These are phyloP conservation scores for Anseranas semipalmata DNA, from an alignment of 2,113 vertebrate genomes.

Conservation along the genomic window DNA sequence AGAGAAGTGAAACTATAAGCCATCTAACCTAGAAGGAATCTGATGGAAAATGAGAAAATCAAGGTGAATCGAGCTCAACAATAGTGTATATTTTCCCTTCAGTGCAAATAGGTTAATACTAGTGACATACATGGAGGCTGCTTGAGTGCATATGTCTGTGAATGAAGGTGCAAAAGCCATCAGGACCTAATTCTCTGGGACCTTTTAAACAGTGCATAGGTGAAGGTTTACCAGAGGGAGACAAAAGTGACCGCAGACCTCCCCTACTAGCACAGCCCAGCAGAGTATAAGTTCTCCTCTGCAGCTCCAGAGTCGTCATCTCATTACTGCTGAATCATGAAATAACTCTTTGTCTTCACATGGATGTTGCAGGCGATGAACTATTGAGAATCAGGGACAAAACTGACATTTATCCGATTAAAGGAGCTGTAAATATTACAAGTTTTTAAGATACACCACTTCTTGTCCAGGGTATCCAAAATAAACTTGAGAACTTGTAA, in stretches of 20 bases:
- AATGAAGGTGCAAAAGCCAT: neutral
- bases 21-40: neutral
- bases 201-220: neutral
- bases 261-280: neutral
- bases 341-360: neutral
- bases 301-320: neutral
- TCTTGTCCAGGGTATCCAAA: neutral
- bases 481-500: neutral
- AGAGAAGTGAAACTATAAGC: neutral
- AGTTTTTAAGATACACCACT: neutral
- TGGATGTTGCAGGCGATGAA: neutral
- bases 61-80: neutral
- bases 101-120: neutral
- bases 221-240: neutral
- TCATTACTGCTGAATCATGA: neutral
- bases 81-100: neutral
- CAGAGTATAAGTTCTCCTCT: neutral
- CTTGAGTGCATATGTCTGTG: fast-evolving
- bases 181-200: neutral
- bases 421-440: neutral
- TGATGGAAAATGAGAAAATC: neutral
- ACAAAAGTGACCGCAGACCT: neutral
- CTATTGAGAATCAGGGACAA: neutral
- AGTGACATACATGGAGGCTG: neutral
- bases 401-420: neutral